phyloP scores from a whole-genome alignment of 1,140 invertebrate genomes.

The Atopsyche davidsoni region DNA sequence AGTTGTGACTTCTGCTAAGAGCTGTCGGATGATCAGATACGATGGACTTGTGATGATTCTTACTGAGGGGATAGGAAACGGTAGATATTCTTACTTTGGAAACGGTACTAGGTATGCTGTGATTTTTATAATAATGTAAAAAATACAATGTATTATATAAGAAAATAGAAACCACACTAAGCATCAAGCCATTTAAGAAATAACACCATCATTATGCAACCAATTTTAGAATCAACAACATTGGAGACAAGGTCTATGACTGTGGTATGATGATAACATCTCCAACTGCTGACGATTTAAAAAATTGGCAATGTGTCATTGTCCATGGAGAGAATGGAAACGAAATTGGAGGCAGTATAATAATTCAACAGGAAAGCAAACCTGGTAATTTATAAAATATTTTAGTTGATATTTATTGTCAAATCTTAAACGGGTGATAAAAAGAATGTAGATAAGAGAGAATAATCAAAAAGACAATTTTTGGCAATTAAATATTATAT shows the following conservation, averaged over 20 bases:
- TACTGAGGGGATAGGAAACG: conserved; percentile 13
- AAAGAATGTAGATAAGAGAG: too few relatives aligned
- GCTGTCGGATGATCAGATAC: conserved; percentile 16
- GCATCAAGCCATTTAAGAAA: too few relatives aligned
- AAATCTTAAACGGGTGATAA: too few relatives aligned
- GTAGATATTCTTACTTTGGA: conserved; percentile 12
- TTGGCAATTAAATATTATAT: too few relatives aligned
- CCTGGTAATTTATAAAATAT: too few relatives aligned
- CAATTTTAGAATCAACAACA: neutral
- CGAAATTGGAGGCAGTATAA: neutral
- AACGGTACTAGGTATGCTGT: conserved; percentile 6
- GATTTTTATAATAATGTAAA: neutral
- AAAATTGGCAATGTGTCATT: conserved; percentile 17
- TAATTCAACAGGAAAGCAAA: too few relatives aligned
- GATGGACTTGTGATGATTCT: conserved; percentile 19
- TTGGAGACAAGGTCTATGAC: neutral
- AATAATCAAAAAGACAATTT: too few relatives aligned
- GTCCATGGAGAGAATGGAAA: conserved; percentile 6
- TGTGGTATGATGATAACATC: conserved; percentile 14
- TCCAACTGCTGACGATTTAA: conserved; percentile 7
- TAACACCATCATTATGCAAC: too few relatives aligned
- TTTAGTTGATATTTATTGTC: too few relatives aligned
- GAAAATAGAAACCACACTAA: too few relatives aligned
- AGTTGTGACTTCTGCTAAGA: conserved; percentile 11
- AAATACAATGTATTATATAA: too few relatives aligned